Percentiles rank a stretch among this genome's conserved stretches.
phyloP scores from a whole-genome alignment of 2,888 invertebrate species.

The Buathra laborator region DNA sequence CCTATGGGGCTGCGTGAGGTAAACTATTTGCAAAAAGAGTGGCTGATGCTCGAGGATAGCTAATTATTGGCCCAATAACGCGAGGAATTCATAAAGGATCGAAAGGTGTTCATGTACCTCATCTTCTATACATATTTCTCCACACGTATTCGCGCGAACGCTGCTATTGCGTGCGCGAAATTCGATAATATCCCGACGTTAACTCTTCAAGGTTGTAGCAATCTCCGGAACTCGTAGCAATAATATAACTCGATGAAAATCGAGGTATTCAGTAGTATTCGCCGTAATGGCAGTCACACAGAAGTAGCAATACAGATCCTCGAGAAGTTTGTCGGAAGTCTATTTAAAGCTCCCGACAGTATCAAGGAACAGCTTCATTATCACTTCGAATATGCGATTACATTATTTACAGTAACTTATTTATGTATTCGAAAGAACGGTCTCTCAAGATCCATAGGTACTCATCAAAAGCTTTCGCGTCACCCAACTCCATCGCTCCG shows the following conservation, averaged over 20 bases:
- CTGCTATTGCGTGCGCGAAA: neutral
- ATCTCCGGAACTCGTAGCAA: constrained; percentile 19
- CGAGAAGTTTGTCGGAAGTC: too few species aligned
- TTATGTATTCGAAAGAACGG: constrained; percentile 31
- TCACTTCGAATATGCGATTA: constrained; percentile 15
- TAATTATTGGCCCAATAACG: constrained; percentile 46
- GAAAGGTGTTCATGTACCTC: constrained; percentile 31
- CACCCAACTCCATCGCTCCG: neutral
- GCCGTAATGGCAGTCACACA: too few species aligned
- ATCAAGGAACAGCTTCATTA: neutral
- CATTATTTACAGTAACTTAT: constrained; percentile 21
- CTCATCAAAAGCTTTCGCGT: constrained; percentile 33
- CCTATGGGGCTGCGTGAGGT: too few species aligned
- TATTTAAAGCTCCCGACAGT: too few species aligned
- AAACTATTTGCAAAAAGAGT: too few species aligned
- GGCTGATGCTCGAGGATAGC: constrained; percentile 51
- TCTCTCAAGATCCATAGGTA: constrained; percentile 28
- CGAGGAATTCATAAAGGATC: constrained; percentile 40
- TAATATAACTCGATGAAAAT: too few species aligned
- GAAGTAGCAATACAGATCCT: too few species aligned
- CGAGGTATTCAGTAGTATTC: too few species aligned
- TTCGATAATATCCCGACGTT: constrained; percentile 22
- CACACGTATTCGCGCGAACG: too few species aligned
- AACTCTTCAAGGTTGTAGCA: constrained; percentile 38
- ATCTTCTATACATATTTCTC: neutral